These are phyloP conservation scores for Bradypodion pumilum DNA, from an alignment of 2,797 vertebrate species.

Conservation along the genomic window DNA sequence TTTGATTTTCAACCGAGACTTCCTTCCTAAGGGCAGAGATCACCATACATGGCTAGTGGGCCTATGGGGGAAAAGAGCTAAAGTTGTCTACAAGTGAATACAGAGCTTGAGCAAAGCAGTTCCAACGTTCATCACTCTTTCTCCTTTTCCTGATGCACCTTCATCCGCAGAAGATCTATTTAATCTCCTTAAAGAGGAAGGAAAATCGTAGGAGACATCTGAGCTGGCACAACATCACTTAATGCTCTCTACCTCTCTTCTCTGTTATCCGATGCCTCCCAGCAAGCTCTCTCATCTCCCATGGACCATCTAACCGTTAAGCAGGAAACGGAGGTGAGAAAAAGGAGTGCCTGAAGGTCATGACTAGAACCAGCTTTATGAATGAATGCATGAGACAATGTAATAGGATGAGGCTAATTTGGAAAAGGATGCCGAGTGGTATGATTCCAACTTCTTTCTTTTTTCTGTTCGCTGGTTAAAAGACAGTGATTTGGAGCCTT, in stretches of 20 bases:
- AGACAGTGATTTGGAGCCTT: slow-evolving; percentile 23
- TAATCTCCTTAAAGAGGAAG: slow-evolving; percentile 48
- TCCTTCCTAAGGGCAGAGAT: slow-evolving; percentile 53
- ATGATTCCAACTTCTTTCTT: slow-evolving; percentile 48
- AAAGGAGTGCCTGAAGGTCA: slow-evolving; percentile 61
- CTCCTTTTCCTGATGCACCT: slow-evolving; percentile 15
- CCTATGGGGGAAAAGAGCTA: background rate
- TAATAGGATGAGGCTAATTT: slow-evolving; percentile 38
- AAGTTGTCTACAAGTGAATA: slow-evolving; percentile 26
- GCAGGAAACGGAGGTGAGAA: slow-evolving; percentile 41
- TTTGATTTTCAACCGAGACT: slow-evolving; percentile 64
- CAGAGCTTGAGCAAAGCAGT: slow-evolving; percentile 25
- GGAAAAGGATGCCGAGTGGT: slow-evolving; percentile 23
- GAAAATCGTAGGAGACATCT: slow-evolving; percentile 20
- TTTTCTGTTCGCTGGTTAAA: slow-evolving; percentile 29
- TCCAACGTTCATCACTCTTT: slow-evolving; percentile 28
- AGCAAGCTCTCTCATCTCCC: slow-evolving; percentile 27
- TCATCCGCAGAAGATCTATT: slow-evolving; percentile 53
- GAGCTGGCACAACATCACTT: slow-evolving; percentile 47
- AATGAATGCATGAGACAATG: slow-evolving; percentile 43
- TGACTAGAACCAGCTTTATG: slow-evolving; percentile 41
- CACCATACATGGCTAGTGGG: slow-evolving; percentile 53
- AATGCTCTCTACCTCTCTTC: slow-evolving; percentile 52
- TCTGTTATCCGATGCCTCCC: slow-evolving; percentile 65
- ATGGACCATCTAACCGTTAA: slow-evolving; percentile 50